These are phyloP conservation scores for Phrynocephalus versicolor DNA, from an alignment of 2,113 vertebrate species.

Conservation along the genomic window DNA sequence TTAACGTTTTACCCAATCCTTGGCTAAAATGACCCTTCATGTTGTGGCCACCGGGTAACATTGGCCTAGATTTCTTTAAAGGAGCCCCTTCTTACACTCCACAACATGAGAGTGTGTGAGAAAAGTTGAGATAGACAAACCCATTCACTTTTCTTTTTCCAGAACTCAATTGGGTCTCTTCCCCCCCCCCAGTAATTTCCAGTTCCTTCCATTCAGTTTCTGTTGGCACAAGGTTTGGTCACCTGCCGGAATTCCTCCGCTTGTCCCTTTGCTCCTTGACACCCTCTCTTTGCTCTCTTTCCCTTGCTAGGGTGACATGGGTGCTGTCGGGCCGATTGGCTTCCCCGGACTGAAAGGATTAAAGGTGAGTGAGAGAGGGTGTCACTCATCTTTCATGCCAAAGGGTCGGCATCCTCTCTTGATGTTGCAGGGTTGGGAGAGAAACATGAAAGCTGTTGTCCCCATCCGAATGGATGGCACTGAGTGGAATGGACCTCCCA, in stretches of 20 bases:
- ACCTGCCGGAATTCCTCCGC: conserved; percentile 5
- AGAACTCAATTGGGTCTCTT: no score
- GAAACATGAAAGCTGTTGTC: no score
- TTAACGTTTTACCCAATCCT: background rate
- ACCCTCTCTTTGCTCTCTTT: conserved; percentile 63
- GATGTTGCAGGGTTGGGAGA: no score
- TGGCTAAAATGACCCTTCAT: conserved; percentile 13
- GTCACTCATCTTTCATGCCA: background rate
- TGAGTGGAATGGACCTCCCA: no score
- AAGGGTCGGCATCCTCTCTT: background rate
- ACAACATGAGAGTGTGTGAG: conserved; percentile 15
- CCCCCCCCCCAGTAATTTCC: no score
- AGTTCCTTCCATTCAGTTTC: no score
- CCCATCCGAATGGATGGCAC: no score
- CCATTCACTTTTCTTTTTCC: no score
- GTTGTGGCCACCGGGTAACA: no score
- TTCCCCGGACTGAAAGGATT: conserved; percentile 90
- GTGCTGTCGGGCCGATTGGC: conserved; percentile 86
- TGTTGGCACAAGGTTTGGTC: background rate
- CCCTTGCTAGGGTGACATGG: conserved; percentile 90
- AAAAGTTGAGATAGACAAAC: no score
- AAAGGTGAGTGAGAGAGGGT: conserved; percentile 81
- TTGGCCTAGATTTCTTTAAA: no score
- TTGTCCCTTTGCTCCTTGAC: conserved; percentile 54
- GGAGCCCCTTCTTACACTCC: conserved; percentile 40